phyloP scores from a whole-genome alignment of 2,888 invertebrate species.

The Cantharis lateralis region DNA sequence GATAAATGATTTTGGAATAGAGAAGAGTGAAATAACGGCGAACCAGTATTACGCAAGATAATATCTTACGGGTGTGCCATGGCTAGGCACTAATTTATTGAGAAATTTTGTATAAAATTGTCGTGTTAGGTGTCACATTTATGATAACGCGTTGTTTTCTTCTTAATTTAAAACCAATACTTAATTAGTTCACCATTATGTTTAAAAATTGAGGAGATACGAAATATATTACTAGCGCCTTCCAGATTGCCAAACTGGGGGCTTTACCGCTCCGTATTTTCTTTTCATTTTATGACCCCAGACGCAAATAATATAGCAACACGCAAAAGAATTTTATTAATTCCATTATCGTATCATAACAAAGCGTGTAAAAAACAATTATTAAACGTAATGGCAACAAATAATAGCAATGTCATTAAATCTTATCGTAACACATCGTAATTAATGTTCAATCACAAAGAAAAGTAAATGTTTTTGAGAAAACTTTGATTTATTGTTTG shows the following conservation, averaged over 20 bases:
- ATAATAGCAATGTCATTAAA: neutral
- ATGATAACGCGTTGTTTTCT: neutral
- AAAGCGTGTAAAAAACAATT: neutral
- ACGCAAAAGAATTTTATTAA: neutral
- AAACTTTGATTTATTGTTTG: neutral
- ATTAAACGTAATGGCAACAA: neutral
- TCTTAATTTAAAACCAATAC: neutral
- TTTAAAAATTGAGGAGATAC: neutral
- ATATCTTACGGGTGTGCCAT: conserved; percentile 17
- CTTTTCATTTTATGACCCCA: neutral
- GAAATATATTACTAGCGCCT: neutral
- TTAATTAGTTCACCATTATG: neutral
- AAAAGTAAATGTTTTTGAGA: neutral
- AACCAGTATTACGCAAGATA: conserved; percentile 18
- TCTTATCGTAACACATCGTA: neutral
- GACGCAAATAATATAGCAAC: neutral
- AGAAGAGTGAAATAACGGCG: conserved; percentile 13
- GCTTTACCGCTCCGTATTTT: neutral
- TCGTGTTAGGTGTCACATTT: conserved; percentile 14
- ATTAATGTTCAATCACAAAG: neutral
- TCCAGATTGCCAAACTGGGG: neutral
- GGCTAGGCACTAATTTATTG: conserved; percentile 19
- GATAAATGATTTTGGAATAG: conserved; percentile 6
- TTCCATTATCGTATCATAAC: neutral
- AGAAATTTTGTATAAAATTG: conserved; percentile 9